Base-by-base conservation (phyloP, 2,888 invertebrate genomes). In the Acrocera orbiculus region DNA sequence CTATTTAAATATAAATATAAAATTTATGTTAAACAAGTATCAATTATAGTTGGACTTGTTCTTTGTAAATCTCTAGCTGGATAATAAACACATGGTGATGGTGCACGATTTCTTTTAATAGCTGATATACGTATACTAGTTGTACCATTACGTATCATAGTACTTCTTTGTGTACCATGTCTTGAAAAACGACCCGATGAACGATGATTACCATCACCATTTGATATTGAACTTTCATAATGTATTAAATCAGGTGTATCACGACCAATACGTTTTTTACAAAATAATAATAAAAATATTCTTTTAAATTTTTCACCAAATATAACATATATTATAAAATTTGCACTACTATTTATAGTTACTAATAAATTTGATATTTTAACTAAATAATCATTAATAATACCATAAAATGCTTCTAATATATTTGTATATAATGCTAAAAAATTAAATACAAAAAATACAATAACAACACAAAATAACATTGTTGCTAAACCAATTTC, bases 251-350 rank as follows among this genome's bases (percentile, higher is more conserved):
- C 73, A 47, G 81, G 66, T 51, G 74, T 70, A 46, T 76, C 76
- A 29, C 75, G 62, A 44, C 67, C 70, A 36, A 69, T 64, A 46
- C 69, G 61, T 44, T 67, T 56, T 46, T 73, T 74, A 60, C 81
- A 81, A 64, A 81, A 81, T 58, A 80, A 67, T 58, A 76, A 66
- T 44, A 83, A 62, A 58, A 89, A 86, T 43, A 89, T 73, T 40
- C 82, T 68, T 54, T 87, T 83, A 64, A 95, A 95, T 58, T 95
- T 93, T 56, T 93, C 87, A 2, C 95, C 95, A 58, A 95, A 93
- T 44, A 92, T 92, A 44, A 93, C 92, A 64, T 96, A 96, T 48
- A 96, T 90, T 43, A 96, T 76, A 58, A 96, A 95, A 63, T 96
- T 96, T 41, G 93, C 86, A 53, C 92, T 90, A 52, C 92, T 92